Percentiles rank a stretch among this genome's conserved stretches.
Conservation (phyloP, 2,797 vertebrate species). For the Falco naumanni region DNA sequence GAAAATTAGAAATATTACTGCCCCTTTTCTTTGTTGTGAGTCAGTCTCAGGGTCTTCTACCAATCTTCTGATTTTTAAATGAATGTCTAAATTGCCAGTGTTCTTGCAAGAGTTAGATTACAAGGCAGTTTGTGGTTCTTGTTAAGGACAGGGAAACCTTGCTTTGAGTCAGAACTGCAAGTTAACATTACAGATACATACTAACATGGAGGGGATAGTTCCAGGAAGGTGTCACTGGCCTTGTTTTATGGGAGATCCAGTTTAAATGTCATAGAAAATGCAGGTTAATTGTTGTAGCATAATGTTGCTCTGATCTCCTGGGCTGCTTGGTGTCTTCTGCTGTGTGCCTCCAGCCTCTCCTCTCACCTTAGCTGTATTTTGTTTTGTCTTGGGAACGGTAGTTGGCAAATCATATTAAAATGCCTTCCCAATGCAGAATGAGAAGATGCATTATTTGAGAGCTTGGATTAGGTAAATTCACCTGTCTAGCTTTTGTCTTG, state of each 20-base stretch:
- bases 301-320: neutral
- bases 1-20: constrained; percentile 14
- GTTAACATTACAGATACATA: neutral
- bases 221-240: neutral
- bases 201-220: neutral
- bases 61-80: neutral
- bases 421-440: neutral
- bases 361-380: neutral
- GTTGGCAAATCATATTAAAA: neutral
- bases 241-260: neutral
- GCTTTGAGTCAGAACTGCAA: neutral
- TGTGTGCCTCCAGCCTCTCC: neutral
- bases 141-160: neutral
- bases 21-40: neutral
- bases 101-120: neutral
- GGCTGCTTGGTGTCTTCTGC: neutral
- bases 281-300: neutral
- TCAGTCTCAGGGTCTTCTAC: neutral
- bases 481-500: neutral
- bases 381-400: neutral
- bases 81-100: neutral
- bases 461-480: neutral
- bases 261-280: neutral
- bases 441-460: neutral
- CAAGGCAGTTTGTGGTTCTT: neutral